Conservation (phyloP, 2,888 invertebrate genomes). For the Drosophila siamana region DNA sequence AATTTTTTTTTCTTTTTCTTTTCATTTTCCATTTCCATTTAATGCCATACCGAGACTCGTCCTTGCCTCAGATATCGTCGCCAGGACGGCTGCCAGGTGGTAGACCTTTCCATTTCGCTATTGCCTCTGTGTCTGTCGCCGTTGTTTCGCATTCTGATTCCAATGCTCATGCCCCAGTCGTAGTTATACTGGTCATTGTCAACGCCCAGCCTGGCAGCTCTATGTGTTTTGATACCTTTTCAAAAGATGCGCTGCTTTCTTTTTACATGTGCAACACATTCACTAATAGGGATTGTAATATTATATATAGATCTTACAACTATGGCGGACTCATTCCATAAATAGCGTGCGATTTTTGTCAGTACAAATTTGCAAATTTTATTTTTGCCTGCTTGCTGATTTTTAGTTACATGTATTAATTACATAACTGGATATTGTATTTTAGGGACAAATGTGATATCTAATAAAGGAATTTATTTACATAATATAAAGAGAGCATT, state of each 20-base stretch:
- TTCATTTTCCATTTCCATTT: conserved; percentile 46
- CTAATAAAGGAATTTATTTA: too few relatives aligned
- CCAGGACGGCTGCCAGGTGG: conserved; percentile 55
- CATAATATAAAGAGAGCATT: too few relatives aligned
- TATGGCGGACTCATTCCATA: too few relatives aligned
- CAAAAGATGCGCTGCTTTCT: neutral
- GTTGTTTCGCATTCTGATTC: conserved; percentile 15
- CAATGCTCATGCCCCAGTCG: conserved; percentile 3
- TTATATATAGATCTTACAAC: too few relatives aligned
- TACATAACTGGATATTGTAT: too few relatives aligned
- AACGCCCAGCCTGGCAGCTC: conserved; percentile 15
- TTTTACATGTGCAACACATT: too few relatives aligned
- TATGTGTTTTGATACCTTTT: conserved; percentile 9
- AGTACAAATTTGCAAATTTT: too few relatives aligned
- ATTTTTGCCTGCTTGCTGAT: too few relatives aligned
- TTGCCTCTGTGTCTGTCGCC: conserved; percentile 2
- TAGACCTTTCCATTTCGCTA: conserved; percentile 53
- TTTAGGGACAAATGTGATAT: too few relatives aligned
- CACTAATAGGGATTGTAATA: too few relatives aligned
- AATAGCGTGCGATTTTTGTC: too few relatives aligned
- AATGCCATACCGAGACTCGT: conserved; percentile 37
- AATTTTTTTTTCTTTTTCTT: conserved; percentile 1
- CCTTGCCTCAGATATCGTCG: conserved; percentile 46
- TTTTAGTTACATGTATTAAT: too few relatives aligned
- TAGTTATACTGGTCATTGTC: conserved; percentile 47